Evolutionary conservation across 2,113 vertebrate species (phyloP), one percentile per base, ranked within the genome.

Genomic region (Spea bombifrons): DNA sequence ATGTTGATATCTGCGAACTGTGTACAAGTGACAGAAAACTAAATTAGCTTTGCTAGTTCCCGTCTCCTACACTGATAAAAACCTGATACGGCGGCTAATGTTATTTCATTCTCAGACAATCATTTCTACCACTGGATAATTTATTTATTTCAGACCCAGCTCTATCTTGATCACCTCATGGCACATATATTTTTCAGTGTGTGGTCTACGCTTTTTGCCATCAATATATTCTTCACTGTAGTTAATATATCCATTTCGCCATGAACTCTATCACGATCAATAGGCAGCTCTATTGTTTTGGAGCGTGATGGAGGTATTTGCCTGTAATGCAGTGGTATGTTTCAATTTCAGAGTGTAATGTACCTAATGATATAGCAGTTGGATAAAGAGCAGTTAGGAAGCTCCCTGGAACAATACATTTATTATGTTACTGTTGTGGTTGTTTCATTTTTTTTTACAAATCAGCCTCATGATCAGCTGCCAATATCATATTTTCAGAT

Each of bases 21-120:
- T 65, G 68, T 78, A 65, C 76, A 49, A 78, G 68, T 78, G 76
- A 78, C 68, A 78, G 76, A 78, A 63, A 78, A 66, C 76, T 72
- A 78, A 78, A 78, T 78, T 65, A 78, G 69, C 76, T 72, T 72
- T 53, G 69, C 76, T 72, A 72, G 68, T 72, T 78, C 59, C 65
- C 66, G 76, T 45, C 48, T 72, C 49, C 49, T 72, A 71, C 76
- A 78, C 69, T 55, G 69, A 72, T 78, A 78, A 71, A 65, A 72
- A 78, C 47, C 47, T 52, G 47, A 72, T 55, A 66, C 59, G 46
- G 69, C 59, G 13, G 61, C 59, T 72, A 72, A 71, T 78, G 68
- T 71, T 78, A 55, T 78, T 55, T 78, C 71, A 71, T 78, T 78
- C 69, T 55, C 16, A 46, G 59, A 68, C 48, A 30, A 70, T 71